Percentiles rank a stretch among this genome's conserved stretches.
Evolutionary conservation across 2,888 invertebrate species (phyloP).

Genomic region (Timema cristinae): DNA sequence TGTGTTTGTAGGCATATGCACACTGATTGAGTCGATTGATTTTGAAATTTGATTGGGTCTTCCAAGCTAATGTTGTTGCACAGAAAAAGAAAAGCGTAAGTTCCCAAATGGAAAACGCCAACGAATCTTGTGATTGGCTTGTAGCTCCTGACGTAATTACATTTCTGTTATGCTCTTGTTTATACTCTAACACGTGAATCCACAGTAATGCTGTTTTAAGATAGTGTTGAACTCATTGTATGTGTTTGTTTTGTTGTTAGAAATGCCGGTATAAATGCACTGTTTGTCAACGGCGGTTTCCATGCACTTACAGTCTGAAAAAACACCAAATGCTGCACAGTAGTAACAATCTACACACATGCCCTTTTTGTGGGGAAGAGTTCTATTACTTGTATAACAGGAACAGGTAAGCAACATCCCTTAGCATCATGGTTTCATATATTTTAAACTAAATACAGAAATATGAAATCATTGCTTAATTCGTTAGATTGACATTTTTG

Average conservation of each 20-base stretch:
- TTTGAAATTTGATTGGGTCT: too few species aligned
- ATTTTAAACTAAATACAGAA: too few species aligned
- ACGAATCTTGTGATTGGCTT: neutral
- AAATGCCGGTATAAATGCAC: constrained; percentile 33
- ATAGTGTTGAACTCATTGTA: neutral
- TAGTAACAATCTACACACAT: constrained; percentile 35
- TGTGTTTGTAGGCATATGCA: too few species aligned
- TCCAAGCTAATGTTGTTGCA: too few species aligned
- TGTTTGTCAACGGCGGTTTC: constrained; percentile 41
- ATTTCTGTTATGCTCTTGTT: neutral
- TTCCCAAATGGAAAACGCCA: too few species aligned
- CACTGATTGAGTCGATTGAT: too few species aligned
- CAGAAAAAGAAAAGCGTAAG: too few species aligned
- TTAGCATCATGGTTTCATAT: too few species aligned
- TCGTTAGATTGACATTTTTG: too few species aligned
- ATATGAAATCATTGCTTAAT: too few species aligned
- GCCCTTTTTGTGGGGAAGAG: constrained; percentile 38
- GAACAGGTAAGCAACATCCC: constrained; percentile 22
- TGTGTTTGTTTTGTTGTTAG: constrained; percentile 16
- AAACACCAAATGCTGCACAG: constrained; percentile 40
- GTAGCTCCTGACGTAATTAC: neutral
- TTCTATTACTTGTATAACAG: constrained; percentile 40
- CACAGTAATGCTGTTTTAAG: neutral
- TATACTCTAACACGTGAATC: neutral
- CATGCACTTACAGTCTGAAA: constrained; percentile 41